phyloP scores from a whole-genome alignment of 37 sponge, comb jelly and placozoan species.

The Spongilla lacustris region DNA sequence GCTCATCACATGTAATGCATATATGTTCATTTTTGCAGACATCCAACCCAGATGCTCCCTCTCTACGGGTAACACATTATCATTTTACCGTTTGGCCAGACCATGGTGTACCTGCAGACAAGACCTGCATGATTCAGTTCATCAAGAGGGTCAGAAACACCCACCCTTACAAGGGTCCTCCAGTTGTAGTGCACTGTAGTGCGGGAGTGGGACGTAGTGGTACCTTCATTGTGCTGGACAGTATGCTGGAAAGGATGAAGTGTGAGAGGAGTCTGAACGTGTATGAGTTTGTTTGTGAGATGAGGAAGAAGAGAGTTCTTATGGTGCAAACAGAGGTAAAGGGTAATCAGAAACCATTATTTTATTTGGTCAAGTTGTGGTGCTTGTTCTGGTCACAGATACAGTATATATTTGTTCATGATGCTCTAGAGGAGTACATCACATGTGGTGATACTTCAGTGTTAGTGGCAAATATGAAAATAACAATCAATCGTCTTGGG shows the following conservation, averaged over 20 bases:
- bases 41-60: neutral
- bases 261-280: conserved; percentile 33
- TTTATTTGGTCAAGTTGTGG: neutral
- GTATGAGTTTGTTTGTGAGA: conserved; percentile 29
- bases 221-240: conserved; percentile 73
- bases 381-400: conserved; percentile 1
- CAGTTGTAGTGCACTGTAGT: conserved; percentile 85
- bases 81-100: conserved; percentile 90
- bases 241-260: conserved; percentile 61
- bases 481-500: conserved; percentile 34
- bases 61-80: conserved; percentile 53
- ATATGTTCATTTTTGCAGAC: neutral
- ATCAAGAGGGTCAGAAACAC: conserved; percentile 58
- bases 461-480: conserved; percentile 27
- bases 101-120: conserved; percentile 78
- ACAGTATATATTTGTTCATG: conserved; percentile 68
- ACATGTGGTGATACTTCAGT: conserved; percentile 64
- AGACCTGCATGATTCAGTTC: conserved; percentile 69
- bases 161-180: conserved; percentile 29
- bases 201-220: conserved; percentile 81
- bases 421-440: conserved; percentile 58
- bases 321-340: conserved; percentile 80
- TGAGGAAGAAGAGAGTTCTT: conserved; percentile 47
- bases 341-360: too few relatives aligned
- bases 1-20: too few relatives aligned